These are phyloP conservation scores for Musca domestica DNA, from an alignment of 1,140 invertebrate genomes.

Conservation along the genomic window DNA sequence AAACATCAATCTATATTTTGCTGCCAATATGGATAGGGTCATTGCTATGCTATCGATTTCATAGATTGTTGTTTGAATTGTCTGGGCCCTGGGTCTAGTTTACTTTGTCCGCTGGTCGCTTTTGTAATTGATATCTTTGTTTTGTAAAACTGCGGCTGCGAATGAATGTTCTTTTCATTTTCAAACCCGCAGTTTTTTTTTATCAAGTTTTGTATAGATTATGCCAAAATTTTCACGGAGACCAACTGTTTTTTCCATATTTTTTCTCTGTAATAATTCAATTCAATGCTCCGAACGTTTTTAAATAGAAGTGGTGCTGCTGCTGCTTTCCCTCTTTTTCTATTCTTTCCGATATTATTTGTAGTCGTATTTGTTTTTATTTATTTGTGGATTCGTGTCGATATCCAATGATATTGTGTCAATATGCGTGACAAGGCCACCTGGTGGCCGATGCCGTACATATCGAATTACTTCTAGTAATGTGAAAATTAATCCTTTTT, in stretches of 20 bases:
- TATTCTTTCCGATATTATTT: neutral
- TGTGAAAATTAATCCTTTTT: conserved; percentile 18
- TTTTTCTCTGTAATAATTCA: neutral
- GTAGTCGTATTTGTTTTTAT: neutral
- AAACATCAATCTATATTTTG: neutral
- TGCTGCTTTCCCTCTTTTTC: neutral
- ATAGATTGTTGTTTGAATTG: neutral
- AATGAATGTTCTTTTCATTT: neutral
- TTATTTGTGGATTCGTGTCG: neutral
- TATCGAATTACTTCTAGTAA: neutral
- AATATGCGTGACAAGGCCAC: conserved; percentile 15
- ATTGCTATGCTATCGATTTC: conserved; percentile 11
- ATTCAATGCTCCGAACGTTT: neutral
- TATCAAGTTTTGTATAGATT: neutral
- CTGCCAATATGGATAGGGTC: neutral
- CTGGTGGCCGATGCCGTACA: conserved; percentile 4
- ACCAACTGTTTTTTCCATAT: no score
- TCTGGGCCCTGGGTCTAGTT: neutral
- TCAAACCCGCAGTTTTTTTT: conserved; percentile 1
- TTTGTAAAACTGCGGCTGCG: no score
- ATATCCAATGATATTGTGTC: neutral
- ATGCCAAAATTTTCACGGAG: no score
- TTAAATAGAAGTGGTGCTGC: neutral
- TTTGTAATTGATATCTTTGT: conserved; percentile 11
- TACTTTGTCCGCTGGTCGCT: neutral